Evolutionary conservation across 1,140 invertebrate genomes (phyloP).

Genomic region (Calliopsis andreniformis): DNA sequence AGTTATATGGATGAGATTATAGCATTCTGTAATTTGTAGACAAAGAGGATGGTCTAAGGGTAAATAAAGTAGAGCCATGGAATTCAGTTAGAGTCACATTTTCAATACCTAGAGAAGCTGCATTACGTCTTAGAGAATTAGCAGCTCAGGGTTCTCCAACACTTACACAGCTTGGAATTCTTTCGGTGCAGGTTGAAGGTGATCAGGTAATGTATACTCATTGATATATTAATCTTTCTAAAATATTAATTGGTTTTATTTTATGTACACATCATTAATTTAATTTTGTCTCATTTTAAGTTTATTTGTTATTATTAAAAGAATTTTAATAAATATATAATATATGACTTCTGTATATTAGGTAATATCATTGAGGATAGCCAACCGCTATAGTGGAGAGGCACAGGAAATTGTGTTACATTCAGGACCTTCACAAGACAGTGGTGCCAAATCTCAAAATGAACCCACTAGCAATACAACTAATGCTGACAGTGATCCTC

Average conservation of each 20-base stretch:
- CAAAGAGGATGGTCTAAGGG: conserved; percentile 82
- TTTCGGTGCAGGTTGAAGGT: conserved; percentile 97
- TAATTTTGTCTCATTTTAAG: background rate
- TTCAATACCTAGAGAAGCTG: conserved; percentile 97
- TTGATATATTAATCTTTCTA: background rate
- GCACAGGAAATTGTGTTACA: conserved; percentile 89
- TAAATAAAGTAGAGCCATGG: conserved; percentile 97
- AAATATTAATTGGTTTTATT: conserved; percentile 2
- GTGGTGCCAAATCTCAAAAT: conserved; percentile 74
- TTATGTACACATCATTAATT: background rate
- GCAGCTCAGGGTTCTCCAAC: conserved; percentile 94
- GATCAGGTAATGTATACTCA: conserved; percentile 87
- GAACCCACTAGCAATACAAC: conserved; percentile 69
- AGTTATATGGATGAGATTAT: background rate
- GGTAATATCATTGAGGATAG: conserved; percentile 93
- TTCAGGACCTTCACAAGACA: conserved; percentile 81
- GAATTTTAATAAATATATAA: conserved; percentile 14
- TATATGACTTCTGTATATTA: conserved; percentile 61
- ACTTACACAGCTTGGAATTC: conserved; percentile 94
- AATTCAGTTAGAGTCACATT: conserved; percentile 98
- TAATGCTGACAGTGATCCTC: conserved; percentile 68
- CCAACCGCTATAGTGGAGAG: conserved; percentile 86
- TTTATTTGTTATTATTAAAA: background rate
- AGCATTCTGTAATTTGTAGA: conserved; percentile 68
- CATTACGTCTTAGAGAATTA: conserved; percentile 92